Conservation (phyloP, 2,888 invertebrate species). For the Chloromyia formosa region DNA sequence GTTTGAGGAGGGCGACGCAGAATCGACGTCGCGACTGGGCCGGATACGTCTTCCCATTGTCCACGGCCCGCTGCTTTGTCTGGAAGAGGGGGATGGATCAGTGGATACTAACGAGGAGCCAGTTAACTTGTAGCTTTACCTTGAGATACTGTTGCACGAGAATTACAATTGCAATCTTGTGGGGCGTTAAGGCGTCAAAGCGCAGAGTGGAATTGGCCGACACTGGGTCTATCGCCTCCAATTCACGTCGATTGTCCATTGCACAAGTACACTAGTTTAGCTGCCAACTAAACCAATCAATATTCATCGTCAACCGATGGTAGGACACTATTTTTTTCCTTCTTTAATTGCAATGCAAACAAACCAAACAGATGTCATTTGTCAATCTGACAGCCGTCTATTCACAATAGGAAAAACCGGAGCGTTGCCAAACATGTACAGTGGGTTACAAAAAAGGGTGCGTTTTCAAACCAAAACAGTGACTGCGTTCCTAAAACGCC, state of each 20-base stretch:
- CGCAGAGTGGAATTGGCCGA: background rate
- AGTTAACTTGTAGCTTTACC: constrained; percentile 64
- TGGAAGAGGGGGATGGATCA: constrained; percentile 43
- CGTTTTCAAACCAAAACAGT: too few species aligned
- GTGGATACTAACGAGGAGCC: too few species aligned
- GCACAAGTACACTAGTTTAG: background rate
- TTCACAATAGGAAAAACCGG: too few species aligned
- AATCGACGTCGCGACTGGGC: constrained; percentile 78
- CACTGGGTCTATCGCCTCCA: constrained; percentile 5
- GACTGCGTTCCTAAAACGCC: too few species aligned
- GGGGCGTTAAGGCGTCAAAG: constrained; percentile 72
- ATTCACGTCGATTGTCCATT: constrained; percentile 15
- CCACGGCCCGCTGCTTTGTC: constrained; percentile 58
- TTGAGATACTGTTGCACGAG: constrained; percentile 79
- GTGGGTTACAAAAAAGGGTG: too few species aligned
- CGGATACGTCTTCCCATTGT: constrained; percentile 55
- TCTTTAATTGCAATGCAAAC: too few species aligned
- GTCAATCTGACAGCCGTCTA: too few species aligned
- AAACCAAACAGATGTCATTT: too few species aligned
- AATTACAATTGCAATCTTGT: constrained; percentile 80
- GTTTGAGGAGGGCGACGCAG: constrained; percentile 79
- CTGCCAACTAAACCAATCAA: too few species aligned
- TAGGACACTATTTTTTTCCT: too few species aligned
- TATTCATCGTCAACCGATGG: too few species aligned
- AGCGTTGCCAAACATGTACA: too few species aligned